phyloP scores from a whole-genome alignment of 2,113 vertebrate genomes.

The Atherinomorus stipes region DNA sequence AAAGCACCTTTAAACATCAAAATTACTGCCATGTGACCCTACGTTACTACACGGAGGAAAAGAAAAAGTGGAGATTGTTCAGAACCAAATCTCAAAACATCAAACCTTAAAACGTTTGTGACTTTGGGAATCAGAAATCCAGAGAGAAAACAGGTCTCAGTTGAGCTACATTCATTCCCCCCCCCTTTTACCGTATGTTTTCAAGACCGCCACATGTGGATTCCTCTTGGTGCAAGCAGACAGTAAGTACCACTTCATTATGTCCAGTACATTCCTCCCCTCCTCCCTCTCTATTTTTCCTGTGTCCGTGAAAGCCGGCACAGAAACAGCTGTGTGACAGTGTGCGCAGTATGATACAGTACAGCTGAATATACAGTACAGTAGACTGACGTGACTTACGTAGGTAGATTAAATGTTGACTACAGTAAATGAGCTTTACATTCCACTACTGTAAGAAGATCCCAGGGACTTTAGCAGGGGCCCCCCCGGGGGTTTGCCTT shows the following conservation, averaged over 20 bases:
- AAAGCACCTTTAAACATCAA: slow-evolving; percentile 92
- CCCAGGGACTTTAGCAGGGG: slow-evolving; percentile 44
- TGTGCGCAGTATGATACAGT: slow-evolving; percentile 73
- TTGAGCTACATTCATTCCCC: slow-evolving; percentile 89
- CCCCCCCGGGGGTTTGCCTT: slow-evolving; percentile 16
- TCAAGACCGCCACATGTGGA: slow-evolving; percentile 59
- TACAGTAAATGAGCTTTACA: slow-evolving; percentile 81
- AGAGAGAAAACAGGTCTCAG: slow-evolving; percentile 73
- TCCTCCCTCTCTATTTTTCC: slow-evolving; percentile 20
- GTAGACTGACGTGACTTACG: slow-evolving; percentile 72
- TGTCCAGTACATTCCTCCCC: slow-evolving; percentile 77
- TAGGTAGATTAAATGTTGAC: slow-evolving; percentile 77
- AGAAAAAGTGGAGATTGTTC: slow-evolving; percentile 52
- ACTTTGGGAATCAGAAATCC: slow-evolving; percentile 56
- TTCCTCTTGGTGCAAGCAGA: slow-evolving; percentile 68
- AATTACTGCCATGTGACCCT: slow-evolving; percentile 85
- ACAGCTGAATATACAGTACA: slow-evolving; percentile 76
- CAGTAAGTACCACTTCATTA: slow-evolving; percentile 72
- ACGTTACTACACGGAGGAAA: slow-evolving; percentile 84
- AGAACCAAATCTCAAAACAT: slow-evolving; percentile 43
- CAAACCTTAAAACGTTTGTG: slow-evolving; percentile 44
- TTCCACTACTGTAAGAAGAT: slow-evolving; percentile 79
- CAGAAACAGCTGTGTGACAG: slow-evolving; percentile 74
- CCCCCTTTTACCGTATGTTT: slow-evolving; percentile 30
- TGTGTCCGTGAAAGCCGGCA: slow-evolving; percentile 53